A percentile compares a stretch with the other conserved stretches of the same genome.
Evolutionary conservation across 2,797 vertebrate species (phyloP).

Genomic region (Danio jaintianensis): DNA sequence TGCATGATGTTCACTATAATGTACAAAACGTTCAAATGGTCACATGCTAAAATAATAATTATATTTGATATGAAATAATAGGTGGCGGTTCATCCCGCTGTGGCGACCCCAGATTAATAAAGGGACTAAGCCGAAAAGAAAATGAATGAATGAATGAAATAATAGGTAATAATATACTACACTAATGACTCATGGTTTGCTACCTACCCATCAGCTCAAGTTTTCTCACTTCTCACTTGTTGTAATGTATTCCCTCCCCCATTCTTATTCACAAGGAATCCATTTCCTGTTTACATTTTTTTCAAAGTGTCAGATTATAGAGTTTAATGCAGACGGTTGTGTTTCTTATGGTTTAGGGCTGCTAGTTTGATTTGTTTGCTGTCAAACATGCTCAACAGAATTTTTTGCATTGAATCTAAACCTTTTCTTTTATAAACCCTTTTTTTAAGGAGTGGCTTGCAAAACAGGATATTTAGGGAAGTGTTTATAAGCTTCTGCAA

Average conservation of each 20-base stretch:
- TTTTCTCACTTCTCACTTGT: too few species aligned
- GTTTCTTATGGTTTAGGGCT: neutral
- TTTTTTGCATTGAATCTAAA: too few species aligned
- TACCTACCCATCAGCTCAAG: neutral
- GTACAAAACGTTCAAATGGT: neutral
- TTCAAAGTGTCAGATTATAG: too few species aligned
- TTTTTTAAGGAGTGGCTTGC: neutral
- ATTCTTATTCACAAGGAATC: too few species aligned
- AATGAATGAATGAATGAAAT: too few species aligned
- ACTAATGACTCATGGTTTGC: neutral
- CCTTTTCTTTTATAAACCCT: too few species aligned
- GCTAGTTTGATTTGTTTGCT: neutral
- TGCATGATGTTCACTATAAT: neutral
- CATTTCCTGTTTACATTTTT: neutral
- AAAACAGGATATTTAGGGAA: neutral
- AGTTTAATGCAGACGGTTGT: neutral
- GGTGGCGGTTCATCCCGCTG: too few species aligned
- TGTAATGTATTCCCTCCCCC: neutral
- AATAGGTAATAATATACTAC: neutral
- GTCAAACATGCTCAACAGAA: too few species aligned
- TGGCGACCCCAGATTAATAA: too few species aligned
- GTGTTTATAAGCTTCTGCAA: neutral
- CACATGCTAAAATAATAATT: neutral
- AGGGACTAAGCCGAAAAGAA: too few species aligned
- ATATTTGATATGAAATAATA: too few species aligned